Evolutionary conservation across 2,888 invertebrate genomes (phyloP).

Genomic region (Catonia carolina): DNA sequence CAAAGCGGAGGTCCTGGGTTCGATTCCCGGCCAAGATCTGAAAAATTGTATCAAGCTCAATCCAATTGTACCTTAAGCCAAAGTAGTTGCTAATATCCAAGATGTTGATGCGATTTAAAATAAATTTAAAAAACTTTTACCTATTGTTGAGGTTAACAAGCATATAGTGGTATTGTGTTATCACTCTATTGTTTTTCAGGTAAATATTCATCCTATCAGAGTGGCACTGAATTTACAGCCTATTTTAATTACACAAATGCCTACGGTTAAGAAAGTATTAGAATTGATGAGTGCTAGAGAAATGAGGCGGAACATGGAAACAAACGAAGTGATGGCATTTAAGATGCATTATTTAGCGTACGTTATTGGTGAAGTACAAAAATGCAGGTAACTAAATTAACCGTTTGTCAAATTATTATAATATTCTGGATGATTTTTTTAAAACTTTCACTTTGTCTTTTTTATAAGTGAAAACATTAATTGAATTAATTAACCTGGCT

Average conservation of each 20-base stretch:
- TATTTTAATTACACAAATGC: slow-evolving; percentile 59
- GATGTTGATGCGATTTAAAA: no score
- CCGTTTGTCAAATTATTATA: neutral
- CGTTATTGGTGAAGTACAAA: slow-evolving; percentile 56
- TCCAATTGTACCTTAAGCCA: no score
- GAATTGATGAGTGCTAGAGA: slow-evolving; percentile 78
- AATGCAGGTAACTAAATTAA: slow-evolving; percentile 31
- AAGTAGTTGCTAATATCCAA: no score
- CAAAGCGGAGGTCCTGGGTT: no score
- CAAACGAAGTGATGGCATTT: slow-evolving; percentile 85
- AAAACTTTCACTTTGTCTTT: neutral
- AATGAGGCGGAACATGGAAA: slow-evolving; percentile 72
- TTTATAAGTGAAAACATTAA: neutral
- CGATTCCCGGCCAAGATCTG: no score
- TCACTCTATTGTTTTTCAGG: slow-evolving; percentile 46
- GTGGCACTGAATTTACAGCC: slow-evolving; percentile 73
- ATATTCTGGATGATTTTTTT: neutral
- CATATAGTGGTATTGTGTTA: no score
- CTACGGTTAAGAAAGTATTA: slow-evolving; percentile 67
- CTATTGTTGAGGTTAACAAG: no score
- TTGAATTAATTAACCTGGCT: neutral
- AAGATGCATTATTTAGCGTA: slow-evolving; percentile 80
- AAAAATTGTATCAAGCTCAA: no score
- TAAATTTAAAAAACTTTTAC: no score
- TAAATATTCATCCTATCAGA: slow-evolving; percentile 79